phyloP scores from a whole-genome alignment of 1,140 invertebrate genomes.

The Ceratosolen fusciceps region DNA sequence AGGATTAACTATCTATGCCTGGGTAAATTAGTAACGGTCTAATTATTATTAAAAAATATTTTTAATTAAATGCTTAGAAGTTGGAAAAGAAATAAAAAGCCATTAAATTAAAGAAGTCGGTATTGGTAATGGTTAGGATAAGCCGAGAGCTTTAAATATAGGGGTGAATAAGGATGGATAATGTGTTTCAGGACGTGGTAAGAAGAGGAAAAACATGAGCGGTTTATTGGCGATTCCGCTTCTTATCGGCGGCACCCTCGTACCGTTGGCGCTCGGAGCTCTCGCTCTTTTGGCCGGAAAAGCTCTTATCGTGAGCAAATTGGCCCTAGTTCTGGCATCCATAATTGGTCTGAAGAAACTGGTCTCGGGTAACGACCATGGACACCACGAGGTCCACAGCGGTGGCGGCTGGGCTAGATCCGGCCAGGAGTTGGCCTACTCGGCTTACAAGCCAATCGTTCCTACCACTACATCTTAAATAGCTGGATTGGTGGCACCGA shows the following conservation, averaged over 20 bases:
- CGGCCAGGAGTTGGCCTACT: constrained; percentile 67
- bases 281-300: constrained; percentile 86
- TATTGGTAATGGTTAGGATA: too few relatives aligned
- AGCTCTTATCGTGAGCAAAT: constrained; percentile 85
- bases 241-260: constrained; percentile 82
- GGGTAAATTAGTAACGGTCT: too few relatives aligned
- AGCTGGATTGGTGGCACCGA: background rate
- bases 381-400: constrained; percentile 78
- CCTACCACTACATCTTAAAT: constrained; percentile 17
- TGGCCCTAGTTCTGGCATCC: constrained; percentile 83
- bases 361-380: constrained; percentile 75
- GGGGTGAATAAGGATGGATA: too few relatives aligned
- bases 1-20: too few relatives aligned
- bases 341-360: constrained; percentile 89
- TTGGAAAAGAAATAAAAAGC: too few relatives aligned
- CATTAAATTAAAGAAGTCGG: too few relatives aligned
- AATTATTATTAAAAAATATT: too few relatives aligned
- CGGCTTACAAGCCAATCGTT: constrained; percentile 65
- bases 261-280: constrained; percentile 84
- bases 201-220: constrained; percentile 78
- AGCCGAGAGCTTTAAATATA: too few relatives aligned
- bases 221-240: constrained; percentile 82
- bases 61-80: too few relatives aligned
- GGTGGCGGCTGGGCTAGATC: constrained; percentile 72
- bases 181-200: constrained; percentile 77